Evolutionary conservation across 2,888 invertebrate species (phyloP), one percentile per base, ranked within the genome.

Genomic region (Ennomos erosarius): DNA sequence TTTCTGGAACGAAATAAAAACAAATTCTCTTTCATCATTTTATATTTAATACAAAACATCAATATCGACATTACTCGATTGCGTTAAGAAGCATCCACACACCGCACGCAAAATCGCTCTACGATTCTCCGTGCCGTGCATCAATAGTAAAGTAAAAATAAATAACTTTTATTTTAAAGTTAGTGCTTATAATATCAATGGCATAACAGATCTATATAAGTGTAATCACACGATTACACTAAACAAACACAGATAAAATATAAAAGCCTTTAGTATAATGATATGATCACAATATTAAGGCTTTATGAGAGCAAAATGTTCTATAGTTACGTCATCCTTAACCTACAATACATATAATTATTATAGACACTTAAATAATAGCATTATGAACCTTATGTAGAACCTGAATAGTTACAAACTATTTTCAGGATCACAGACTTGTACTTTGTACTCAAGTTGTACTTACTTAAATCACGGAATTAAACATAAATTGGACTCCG

Each of bases 171-270:
- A 64, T 70, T 68, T 75, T 65, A 70, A 72, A 58, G 71, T 79
- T 76, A 74, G 71, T 73, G 75, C 84, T 84, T 84, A 86, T 68
- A 81, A 78, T 87, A 88, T 87, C 87, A 88, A 85, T 86, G 84
- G 85, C 77, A 81, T 82, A 78, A 83, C 82, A 86, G 81, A 84
- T 84, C 78, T 76, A 3, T 74, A 26, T 75, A 61, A 66, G 72
- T 74, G 70, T 65, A 67, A 46, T 12, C n/a, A 40, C 56, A 60
- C 59, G 47, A 26, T 26, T 62, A 70, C 64, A 68, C 61, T 68
- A 62, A 57, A 58, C 54, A 62, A 64, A 64, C 62, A 64, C 11
- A 48, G 16, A 43, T 47, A 12, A 52, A 6, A 26, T 26, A 42
- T 9, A 37, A 37, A 52, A 38, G 43, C 26, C 10, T 44, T 12